Conservation (phyloP, 2,113 vertebrate genomes). For the Phyllostomus discolor region DNA sequence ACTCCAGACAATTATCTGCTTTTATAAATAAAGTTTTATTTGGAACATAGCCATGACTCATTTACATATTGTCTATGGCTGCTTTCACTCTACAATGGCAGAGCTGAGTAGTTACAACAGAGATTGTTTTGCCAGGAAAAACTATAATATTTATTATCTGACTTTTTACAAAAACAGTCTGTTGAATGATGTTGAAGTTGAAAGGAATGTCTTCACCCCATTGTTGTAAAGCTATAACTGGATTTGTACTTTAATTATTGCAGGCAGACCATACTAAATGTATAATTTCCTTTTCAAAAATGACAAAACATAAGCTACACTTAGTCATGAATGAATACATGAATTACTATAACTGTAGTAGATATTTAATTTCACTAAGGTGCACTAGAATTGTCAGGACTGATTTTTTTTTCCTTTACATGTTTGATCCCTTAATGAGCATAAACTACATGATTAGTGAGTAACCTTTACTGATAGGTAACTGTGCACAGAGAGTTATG, state of each 20-base stretch:
- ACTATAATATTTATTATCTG: not conserved
- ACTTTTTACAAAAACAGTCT: not conserved
- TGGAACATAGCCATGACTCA: not conserved
- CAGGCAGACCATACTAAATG: not conserved
- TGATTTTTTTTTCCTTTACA: not conserved
- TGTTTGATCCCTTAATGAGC: not conserved
- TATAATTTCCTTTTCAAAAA: slow-evolving; percentile 29
- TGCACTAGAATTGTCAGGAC: not conserved
- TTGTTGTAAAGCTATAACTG: not conserved
- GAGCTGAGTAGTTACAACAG: not conserved
- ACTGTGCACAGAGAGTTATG: not conserved
- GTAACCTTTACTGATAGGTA: not conserved
- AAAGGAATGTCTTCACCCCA: not conserved
- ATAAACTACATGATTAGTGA: not conserved
- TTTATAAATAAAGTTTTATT: slow-evolving; percentile 4
- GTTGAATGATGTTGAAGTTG: not conserved
- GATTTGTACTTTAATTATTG: not conserved
- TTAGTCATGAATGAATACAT: not conserved
- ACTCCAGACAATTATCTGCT: not conserved
- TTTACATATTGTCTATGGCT: not conserved
- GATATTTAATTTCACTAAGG: not conserved
- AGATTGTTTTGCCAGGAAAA: not conserved
- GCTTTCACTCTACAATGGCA: not conserved
- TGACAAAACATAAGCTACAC: not conserved
- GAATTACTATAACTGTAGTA: not conserved